Evolutionary conservation across 2,888 invertebrate genomes (phyloP).

Genomic region (Caenorhabditis panamensis): DNA sequence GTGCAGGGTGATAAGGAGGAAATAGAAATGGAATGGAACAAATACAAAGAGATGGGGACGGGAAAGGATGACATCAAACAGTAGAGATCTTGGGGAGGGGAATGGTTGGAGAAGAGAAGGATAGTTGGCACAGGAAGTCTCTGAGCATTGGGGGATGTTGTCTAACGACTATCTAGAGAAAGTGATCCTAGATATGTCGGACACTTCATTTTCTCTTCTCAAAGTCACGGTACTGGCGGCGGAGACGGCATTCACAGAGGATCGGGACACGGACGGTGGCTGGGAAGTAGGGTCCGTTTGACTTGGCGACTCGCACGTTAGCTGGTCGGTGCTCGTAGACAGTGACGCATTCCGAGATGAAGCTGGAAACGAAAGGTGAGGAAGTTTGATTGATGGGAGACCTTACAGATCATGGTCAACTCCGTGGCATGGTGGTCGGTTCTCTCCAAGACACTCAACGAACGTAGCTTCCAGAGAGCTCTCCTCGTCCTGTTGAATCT

Average conservation of each 20-base stretch:
- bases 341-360: conserved; percentile 78
- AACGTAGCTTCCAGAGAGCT: conserved; percentile 73
- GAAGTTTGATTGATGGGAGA: background rate
- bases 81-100: background rate
- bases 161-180: conserved; percentile 13
- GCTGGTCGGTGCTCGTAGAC: conserved; percentile 74
- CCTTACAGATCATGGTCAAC: conserved; percentile 66
- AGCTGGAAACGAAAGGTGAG: conserved; percentile 61
- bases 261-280: conserved; percentile 69
- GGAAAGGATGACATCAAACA: too few relatives aligned
- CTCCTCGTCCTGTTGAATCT: conserved; percentile 78
- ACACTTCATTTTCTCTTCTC: conserved; percentile 31
- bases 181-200: background rate
- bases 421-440: conserved; percentile 70
- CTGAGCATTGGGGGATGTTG: conserved; percentile 9
- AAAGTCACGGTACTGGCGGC: conserved; percentile 54
- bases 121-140: conserved; percentile 7
- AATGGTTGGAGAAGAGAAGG: background rate
- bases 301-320: conserved; percentile 66
- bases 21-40: background rate
- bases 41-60: background rate
- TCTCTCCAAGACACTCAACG: conserved; percentile 72
- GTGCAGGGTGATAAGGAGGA: background rate
- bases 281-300: conserved; percentile 25
- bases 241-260: conserved; percentile 74